phyloP scores from a whole-genome alignment of 2,797 vertebrate species.

The Gymnoscopelus microlampas region DNA sequence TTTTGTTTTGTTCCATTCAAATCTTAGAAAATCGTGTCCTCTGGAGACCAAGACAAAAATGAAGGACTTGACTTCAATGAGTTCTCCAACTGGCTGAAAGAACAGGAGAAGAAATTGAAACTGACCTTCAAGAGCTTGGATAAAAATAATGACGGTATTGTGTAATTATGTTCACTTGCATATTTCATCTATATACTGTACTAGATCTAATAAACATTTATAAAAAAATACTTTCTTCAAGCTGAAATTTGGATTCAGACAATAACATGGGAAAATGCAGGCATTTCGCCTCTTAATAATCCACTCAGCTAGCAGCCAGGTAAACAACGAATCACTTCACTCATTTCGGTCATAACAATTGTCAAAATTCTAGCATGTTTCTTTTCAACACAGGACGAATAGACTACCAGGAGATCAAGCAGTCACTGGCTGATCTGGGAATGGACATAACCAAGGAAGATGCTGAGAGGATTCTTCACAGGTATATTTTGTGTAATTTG shows the following conservation, averaged over 20 bases:
- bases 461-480: slow-evolving; percentile 91
- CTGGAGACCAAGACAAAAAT: slow-evolving; percentile 89
- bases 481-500: slow-evolving; percentile 71
- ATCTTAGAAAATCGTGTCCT: slow-evolving; percentile 90
- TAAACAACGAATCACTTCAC: not conserved
- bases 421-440: slow-evolving; percentile 90
- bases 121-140: slow-evolving; percentile 96
- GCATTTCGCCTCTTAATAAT: not conserved
- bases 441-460: slow-evolving; percentile 86
- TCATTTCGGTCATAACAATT: not conserved
- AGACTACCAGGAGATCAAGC: slow-evolving; percentile 88
- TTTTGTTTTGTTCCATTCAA: not conserved
- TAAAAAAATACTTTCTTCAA: too few species aligned
- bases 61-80: slow-evolving; percentile 91
- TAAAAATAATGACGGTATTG: slow-evolving; percentile 93
- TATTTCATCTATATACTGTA: too few species aligned
- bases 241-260: too few species aligned
- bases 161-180: not conserved
- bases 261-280: too few species aligned
- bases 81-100: slow-evolving; percentile 93
- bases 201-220: too few species aligned
- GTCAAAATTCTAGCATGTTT: slow-evolving; percentile 4
- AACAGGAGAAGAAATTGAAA: slow-evolving; percentile 96
- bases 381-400: slow-evolving; percentile 85
- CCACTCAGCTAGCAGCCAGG: not conserved